These are phyloP conservation scores for Andrena cerasifolii DNA, from an alignment of 1,140 invertebrate species.

Conservation along the genomic window DNA sequence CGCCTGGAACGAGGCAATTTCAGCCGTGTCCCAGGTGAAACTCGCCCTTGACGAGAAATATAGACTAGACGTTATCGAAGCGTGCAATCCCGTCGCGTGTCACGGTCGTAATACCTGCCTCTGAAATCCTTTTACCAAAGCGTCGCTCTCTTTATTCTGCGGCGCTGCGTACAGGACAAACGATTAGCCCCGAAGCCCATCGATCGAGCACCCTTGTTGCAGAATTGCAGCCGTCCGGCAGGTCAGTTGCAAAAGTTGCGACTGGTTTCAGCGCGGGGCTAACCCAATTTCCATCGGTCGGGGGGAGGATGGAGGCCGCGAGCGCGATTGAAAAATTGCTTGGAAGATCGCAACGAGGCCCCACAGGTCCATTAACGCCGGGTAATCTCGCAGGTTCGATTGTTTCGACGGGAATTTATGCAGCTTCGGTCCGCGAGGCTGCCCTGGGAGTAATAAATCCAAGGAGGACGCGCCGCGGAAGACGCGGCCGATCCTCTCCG, in stretches of 20 bases:
- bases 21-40: neutral
- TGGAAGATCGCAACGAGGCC: neutral
- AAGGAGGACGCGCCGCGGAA: neutral
- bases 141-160: neutral
- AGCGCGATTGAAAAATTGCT: slow-evolving; percentile 5
- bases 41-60: neutral
- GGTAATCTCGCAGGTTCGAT: slow-evolving; percentile 57
- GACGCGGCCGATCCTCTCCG: neutral
- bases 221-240: no score
- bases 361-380: slow-evolving; percentile 52
- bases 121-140: neutral
- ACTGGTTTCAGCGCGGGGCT: neutral
- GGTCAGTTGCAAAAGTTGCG: neutral
- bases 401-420: slow-evolving; percentile 52
- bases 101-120: neutral
- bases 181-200: neutral
- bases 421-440: slow-evolving; percentile 24
- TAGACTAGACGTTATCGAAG: neutral
- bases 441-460: slow-evolving; percentile 42
- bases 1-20: slow-evolving; percentile 16
- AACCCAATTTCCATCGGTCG: neutral
- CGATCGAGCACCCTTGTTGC: no score
- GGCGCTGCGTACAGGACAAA: neutral
- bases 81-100: slow-evolving; percentile 10
- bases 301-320: neutral